These are phyloP conservation scores for Staurois parvus DNA, from an alignment of 2,797 vertebrate species.

Conservation along the genomic window DNA sequence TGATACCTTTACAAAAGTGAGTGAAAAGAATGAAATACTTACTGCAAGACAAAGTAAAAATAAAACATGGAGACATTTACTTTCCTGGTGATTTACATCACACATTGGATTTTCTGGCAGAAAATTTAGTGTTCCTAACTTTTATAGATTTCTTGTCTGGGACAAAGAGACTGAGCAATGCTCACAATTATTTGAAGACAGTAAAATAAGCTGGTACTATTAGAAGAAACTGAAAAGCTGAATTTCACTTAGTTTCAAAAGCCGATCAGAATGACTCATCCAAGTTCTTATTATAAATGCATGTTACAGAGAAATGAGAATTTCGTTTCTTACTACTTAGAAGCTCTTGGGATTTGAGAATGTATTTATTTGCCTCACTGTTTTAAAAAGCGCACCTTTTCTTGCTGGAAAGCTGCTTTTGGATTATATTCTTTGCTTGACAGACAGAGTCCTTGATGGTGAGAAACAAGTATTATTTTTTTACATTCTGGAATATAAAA, in stretches of 20 bases:
- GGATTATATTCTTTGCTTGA: neutral
- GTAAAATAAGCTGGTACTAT: slow-evolving; percentile 15
- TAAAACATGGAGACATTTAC: neutral
- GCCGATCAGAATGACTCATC: rapidly evolving
- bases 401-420: slow-evolving; percentile 1
- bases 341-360: slow-evolving; percentile 26
- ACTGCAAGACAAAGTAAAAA: neutral
- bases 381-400: slow-evolving; percentile 11
- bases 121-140: neutral
- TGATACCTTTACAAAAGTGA: neutral
- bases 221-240: slow-evolving; percentile 5
- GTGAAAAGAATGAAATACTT: neutral
- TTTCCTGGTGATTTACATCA: slow-evolving; percentile 18
- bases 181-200: slow-evolving; percentile 9
- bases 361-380: slow-evolving; percentile 9
- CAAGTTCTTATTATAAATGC: neutral
- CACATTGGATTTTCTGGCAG: neutral
- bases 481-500: neutral
- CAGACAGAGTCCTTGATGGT: neutral
- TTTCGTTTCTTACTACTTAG: slow-evolving; percentile 22
- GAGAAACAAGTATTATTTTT: neutral
- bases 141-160: slow-evolving; percentile 10
- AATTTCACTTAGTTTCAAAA: neutral
- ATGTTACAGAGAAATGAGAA: neutral
- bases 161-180: slow-evolving; percentile 32